Base-by-base conservation (phyloP, 1,140 invertebrate species). In the Leptonema lineaticorne region DNA sequence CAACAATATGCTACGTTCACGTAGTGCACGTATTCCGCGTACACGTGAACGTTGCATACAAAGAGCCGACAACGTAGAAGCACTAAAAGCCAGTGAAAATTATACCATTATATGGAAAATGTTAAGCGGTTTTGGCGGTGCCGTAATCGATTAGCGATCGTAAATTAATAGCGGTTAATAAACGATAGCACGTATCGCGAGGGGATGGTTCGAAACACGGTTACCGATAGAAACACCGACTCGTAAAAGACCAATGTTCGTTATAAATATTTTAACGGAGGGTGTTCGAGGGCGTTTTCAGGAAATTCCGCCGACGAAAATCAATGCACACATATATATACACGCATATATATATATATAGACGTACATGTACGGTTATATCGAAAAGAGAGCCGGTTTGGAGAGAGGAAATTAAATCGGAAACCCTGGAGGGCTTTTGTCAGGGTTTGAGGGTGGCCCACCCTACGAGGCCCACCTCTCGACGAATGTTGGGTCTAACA, bases 351-450 rank as follows among this genome's bases (percentile, higher is more conserved):
- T 11, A 41, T 16, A 16, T 41, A 41, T 11, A 41, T 16, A 16
- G 11, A 41, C 37, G 9, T 20, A 37, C 57, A 24, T 8, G 20
- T 29, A 33, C 57, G 7, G 28, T 20, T 3, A 3, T 29, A 11
- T 64, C 14, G 14, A 30, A 20, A 45, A 37, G 59, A 45, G 28
- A 27, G 56, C n/a, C 56, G 28, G 14, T n/a, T 9, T 11, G 27
- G 26, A 62, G 33, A 62, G 62, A 64, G 62, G 62, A 64, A 64
- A 64, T 64, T 64, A 64, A 64, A 64, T 64, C 62, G 62, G 62
- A 64, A 64, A 64, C 62, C 62, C 41, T 27, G 41, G 45, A 64
- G 62, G 16, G 41, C 24, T 20, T n/a, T n/a, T 16, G 57, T 14
- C 37, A 24, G 62, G 28, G 45, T 45, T 24, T 16, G 28, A 27